Evolutionary conservation across 1,140 invertebrate genomes (phyloP).

Genomic region (Nomia melanderi): DNA sequence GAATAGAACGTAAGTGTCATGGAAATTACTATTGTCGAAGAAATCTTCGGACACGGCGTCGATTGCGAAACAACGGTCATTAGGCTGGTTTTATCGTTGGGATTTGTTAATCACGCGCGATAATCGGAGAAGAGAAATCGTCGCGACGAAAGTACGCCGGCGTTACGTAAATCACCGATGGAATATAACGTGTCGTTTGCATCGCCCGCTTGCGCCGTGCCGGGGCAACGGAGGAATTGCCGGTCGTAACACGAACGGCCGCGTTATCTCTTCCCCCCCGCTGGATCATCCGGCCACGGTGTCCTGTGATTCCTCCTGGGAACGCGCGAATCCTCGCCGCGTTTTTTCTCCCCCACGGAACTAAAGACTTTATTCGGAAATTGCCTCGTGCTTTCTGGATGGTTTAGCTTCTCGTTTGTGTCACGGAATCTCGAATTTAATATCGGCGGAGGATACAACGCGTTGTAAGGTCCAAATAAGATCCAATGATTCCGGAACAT

Average conservation of each 20-base stretch:
- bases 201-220: constrained; percentile 37
- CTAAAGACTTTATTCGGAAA: not conserved
- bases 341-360: not conserved
- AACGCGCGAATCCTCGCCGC: constrained; percentile 1
- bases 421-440: not conserved
- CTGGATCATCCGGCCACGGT: not conserved
- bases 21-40: no score
- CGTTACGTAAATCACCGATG: constrained; percentile 40
- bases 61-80: no score
- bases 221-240: not conserved
- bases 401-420: not conserved
- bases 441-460: no score
- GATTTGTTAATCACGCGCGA: no score
- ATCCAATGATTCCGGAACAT: no score
- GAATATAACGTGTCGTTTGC: constrained; percentile 24
- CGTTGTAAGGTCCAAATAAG: no score
- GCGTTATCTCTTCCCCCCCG: constrained; percentile 40
- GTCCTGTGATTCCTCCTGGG: constrained; percentile 30
- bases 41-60: no score
- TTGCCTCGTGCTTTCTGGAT: no score
- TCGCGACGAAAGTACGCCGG: no score
- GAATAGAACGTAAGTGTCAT: no score
- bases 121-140: no score
- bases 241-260: constrained; percentile 15
- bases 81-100: no score